Base-by-base conservation (phyloP, 2,797 vertebrate genomes). In the Sebastes oblongus region DNA sequence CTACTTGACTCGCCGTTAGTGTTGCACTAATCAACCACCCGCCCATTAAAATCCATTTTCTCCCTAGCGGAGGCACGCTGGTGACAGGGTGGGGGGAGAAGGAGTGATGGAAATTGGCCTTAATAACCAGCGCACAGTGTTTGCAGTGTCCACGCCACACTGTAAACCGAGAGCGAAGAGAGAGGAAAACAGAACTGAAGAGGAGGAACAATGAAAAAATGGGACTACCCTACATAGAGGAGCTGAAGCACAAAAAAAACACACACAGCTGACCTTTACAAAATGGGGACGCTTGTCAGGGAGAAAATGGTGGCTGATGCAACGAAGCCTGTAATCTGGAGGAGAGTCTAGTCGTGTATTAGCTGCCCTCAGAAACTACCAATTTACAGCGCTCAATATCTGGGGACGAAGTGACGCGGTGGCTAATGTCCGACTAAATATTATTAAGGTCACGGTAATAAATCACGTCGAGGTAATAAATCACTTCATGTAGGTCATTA, bases 31-130 rank as follows among this genome's bases (percentile, higher is more conserved):
- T 93, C 91, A 89, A 92, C 83, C 42, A 14, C 78, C 32, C 13
- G 55, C 42, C 86, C 86, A 90, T 90, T 90, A 91, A 87, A 88
- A 87, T 79, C 81, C 72, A 55, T 77, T 85, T 64, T 75, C 71
- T 81, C 64, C 54, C 71, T 8, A 2, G 80, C 2, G 24, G 68
- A 78, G 81, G 72, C 62, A 1, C 12, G 2, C 58, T 66, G 70
- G 71, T 89, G 91, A 92, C 88, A 85, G 74, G 64, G 70, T 36
- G 30, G 68, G 10, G 70, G 12, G 69, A 60, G 81, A 68, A 39
- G 72, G 59, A 78, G 68, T 82, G 87, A 93, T 86, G 86, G 81
- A 88, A 91, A 94, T 90, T 92, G 91, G 86, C 72, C 85, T 85
- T 91, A 93, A 94, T 93, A 87, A 88, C 76, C 72, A 24, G 76